These are phyloP conservation scores for Metellina segmentata DNA, from an alignment of 2,888 invertebrate genomes.

Conservation along the genomic window DNA sequence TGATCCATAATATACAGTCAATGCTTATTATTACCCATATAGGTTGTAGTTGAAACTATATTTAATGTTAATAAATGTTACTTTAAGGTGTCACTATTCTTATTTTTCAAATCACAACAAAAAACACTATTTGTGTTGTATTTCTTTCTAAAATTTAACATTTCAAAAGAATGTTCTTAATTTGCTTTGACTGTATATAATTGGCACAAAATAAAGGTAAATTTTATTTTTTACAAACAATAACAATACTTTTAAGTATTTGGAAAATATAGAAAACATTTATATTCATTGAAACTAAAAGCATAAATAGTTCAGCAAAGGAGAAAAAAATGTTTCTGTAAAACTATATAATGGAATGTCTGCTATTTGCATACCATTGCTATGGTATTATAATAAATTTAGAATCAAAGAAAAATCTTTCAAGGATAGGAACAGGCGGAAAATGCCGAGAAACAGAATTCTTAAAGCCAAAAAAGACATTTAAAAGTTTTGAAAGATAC, in stretches of 20 bases:
- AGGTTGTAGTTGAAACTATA: not conserved
- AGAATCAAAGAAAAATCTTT: not conserved
- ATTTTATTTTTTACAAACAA: not conserved
- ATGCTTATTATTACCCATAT: constrained; percentile 8
- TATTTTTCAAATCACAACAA: not conserved
- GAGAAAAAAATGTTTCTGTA: not conserved
- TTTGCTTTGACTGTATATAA: no score
- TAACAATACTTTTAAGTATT: not conserved
- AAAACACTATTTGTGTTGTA: not conserved
- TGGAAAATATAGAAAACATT: not conserved
- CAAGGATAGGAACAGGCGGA: not conserved
- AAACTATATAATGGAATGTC: not conserved
- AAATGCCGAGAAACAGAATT: not conserved
- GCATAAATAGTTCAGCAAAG: not conserved
- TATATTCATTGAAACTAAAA: not conserved
- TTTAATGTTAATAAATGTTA: not conserved
- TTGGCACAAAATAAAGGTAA: no score
- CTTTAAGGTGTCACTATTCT: not conserved
- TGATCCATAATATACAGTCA: constrained; percentile 22
- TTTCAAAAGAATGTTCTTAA: no score
- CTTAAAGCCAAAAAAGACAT: not conserved
- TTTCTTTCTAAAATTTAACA: no score
- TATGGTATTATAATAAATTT: not conserved
- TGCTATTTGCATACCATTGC: not conserved
- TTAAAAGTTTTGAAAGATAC: not conserved